Evolutionary conservation across 1,140 invertebrate genomes (phyloP).

Genomic region (Megalonaias nervosa): DNA sequence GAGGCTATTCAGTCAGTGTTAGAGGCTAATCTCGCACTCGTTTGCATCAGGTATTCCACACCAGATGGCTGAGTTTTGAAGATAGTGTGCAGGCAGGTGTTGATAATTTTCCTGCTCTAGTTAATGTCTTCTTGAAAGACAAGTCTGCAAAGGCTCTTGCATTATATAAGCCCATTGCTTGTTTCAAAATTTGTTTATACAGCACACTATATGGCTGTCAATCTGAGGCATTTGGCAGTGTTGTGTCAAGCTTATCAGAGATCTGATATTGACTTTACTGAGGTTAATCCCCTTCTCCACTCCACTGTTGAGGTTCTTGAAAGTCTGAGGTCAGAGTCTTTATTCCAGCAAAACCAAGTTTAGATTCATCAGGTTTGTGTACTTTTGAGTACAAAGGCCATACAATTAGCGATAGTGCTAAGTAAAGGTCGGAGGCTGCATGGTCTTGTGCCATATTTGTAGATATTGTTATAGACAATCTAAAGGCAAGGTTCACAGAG

Average conservation of each 20-base stretch:
- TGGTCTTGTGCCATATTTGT: slow-evolving; percentile 10
- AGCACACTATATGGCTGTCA: slow-evolving; percentile 8
- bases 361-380: slow-evolving; percentile 17
- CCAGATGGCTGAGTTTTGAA: slow-evolving; percentile 32
- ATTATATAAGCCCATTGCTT: slow-evolving; percentile 4
- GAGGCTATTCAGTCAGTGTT: slow-evolving; percentile 4
- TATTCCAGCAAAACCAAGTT: slow-evolving; percentile 6
- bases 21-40: background rate
- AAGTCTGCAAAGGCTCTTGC: slow-evolving; percentile 12
- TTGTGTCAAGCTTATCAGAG: slow-evolving; percentile 1
- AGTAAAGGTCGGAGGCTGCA: slow-evolving; percentile 10
- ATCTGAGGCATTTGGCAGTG: slow-evolving; percentile 8
- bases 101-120: slow-evolving; percentile 14
- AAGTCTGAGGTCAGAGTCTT: background rate
- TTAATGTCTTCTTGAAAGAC: slow-evolving; percentile 23
- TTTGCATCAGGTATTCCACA: slow-evolving; percentile 33
- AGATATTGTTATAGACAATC: too few species aligned
- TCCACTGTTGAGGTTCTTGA: too few species aligned
- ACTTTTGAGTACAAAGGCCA: slow-evolving; percentile 22
- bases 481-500: too few species aligned
- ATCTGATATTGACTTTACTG: background rate
- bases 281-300: slow-evolving; percentile 2
- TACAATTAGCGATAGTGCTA: slow-evolving; percentile 21
- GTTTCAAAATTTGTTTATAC: slow-evolving; percentile 4
- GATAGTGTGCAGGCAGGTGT: slow-evolving; percentile 15